A percentile compares a stretch with the other conserved stretches of the same genome.
phyloP scores from a whole-genome alignment of 2,888 invertebrate species.

The Pyrrhia umbra region DNA sequence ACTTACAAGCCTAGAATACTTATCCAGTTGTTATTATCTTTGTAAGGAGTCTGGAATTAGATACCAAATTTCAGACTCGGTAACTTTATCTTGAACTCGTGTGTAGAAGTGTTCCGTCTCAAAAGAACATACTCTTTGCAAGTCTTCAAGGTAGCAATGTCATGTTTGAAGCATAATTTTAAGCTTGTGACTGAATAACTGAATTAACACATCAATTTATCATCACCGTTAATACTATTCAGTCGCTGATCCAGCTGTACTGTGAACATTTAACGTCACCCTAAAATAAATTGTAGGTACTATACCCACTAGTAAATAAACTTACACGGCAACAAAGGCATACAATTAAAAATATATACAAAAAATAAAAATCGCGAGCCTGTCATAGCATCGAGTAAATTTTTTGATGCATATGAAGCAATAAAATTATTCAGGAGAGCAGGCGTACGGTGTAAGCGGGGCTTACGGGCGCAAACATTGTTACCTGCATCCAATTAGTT shows the following conservation, averaged over 20 bases:
- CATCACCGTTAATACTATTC: too few relatives aligned
- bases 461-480: constrained; percentile 73
- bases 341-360: constrained; percentile 29
- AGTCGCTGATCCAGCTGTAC: not conserved
- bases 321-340: constrained; percentile 7
- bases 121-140: too few relatives aligned
- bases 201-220: too few relatives aligned
- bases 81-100: too few relatives aligned
- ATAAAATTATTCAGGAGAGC: constrained; percentile 68
- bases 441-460: constrained; percentile 51
- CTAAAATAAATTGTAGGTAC: not conserved
- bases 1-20: too few relatives aligned
- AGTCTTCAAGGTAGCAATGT: too few relatives aligned
- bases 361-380: constrained; percentile 20
- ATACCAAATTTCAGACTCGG: too few relatives aligned
- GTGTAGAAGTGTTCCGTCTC: too few relatives aligned
- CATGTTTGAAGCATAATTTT: too few relatives aligned
- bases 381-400: constrained; percentile 26
- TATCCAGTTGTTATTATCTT: too few relatives aligned
- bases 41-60: too few relatives aligned
- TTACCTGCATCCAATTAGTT: constrained; percentile 81
- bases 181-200: too few relatives aligned
- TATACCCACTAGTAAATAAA: constrained; percentile 4
- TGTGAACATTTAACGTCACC: not conserved
- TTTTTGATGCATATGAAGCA: constrained; percentile 69